Base-by-base conservation (phyloP, 2,797 vertebrate genomes). In the Anableps anableps region DNA sequence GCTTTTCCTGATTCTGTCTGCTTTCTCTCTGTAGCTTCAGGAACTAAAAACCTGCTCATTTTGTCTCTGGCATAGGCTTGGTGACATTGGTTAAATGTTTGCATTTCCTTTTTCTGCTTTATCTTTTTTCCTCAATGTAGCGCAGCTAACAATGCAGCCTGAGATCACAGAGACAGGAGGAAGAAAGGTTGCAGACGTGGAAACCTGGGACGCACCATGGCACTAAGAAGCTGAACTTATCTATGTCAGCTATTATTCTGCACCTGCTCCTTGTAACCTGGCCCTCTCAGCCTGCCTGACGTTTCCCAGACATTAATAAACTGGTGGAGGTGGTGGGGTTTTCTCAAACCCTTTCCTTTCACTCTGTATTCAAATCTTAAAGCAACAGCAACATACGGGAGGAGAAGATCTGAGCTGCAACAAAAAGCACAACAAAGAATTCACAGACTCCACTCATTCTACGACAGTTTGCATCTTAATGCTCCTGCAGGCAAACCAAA, bases 201-300 rank as follows among this genome's bases (percentile, higher is more conserved):
- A 81, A 88, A 85, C 80, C 90, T 76, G 17, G 53, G 76, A 77
- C 70, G 77, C 89, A 89, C 88, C 88, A 91, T 86, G 88, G 84
- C 80, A 87, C 86, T 90, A 91, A 93, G n/a, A 90, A 92, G 89
- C 89, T 86, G 87, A 89, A 89, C 93, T 93, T 93, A 93, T 88
- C 85, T 91, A 94, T 88, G 87, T 81, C 43, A 8, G 84, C 91
- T 89, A 89, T 93, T 92, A 94, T 88, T 93, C 91, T 87, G 84
- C 86, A 91, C 81, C 90, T 90, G 90, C 89, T 85, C 78, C 74
- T 21, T 43, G 53, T 58, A 82, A 90, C 88, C 79, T 76, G 84
- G 83, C 80, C 83, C 5, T 43, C 19, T 47, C 77, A 70, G 21
- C 10, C 68, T 71, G 83, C 72, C 66, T 81, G 81, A 64, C 34